Evolutionary conservation across 2,113 vertebrate genomes (phyloP).

Genomic region (Perognathus longimembris): DNA sequence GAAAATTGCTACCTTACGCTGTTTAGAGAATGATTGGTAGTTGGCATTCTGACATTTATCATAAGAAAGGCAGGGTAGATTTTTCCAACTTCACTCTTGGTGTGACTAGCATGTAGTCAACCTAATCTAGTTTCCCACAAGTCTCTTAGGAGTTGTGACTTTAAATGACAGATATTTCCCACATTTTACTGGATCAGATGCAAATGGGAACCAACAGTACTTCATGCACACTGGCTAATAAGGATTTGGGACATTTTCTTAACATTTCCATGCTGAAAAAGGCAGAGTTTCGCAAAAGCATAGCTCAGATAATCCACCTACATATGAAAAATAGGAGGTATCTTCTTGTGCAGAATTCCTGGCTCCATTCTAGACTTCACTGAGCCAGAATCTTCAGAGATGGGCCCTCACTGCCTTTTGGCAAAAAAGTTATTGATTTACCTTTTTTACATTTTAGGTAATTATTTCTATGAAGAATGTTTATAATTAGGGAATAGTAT

Average conservation of each 20-base stretch:
- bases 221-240: neutral
- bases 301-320: neutral
- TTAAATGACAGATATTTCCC: conserved; percentile 33
- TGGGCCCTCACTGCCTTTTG: neutral
- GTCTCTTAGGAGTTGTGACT: neutral
- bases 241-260: neutral
- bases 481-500: neutral
- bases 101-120: neutral
- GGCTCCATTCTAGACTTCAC: neutral
- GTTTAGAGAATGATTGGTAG: neutral
- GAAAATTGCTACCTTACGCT: neutral
- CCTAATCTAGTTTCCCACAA: neutral
- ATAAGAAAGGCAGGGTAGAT: neutral
- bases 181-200: neutral
- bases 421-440: neutral
- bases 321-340: neutral
- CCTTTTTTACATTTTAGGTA: neutral
- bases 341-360: neutral
- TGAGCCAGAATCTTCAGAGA: neutral
- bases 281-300: neutral
- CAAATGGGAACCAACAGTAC: neutral
- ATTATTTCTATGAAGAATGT: conserved; percentile 40
- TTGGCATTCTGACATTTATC: neutral
- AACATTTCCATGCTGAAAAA: neutral
- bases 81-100: neutral